Evolutionary conservation across 2,113 vertebrate genomes (phyloP).

Genomic region (Casuarius casuarius): DNA sequence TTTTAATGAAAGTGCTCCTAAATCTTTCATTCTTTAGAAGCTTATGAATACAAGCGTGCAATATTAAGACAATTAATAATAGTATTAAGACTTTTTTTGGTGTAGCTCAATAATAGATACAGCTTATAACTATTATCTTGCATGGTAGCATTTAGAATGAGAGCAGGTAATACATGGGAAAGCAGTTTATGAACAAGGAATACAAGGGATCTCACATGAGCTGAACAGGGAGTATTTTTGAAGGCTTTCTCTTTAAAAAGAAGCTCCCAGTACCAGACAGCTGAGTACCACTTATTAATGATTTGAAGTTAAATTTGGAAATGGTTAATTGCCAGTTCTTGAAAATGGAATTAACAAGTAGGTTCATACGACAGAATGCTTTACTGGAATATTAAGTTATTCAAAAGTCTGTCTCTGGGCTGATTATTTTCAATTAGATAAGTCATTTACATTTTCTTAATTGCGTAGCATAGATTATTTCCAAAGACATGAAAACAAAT

Average conservation of each 20-base stretch:
- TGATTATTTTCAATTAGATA: constrained; percentile 46
- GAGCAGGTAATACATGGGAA: neutral
- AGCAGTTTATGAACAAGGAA: neutral
- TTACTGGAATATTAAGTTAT: constrained; percentile 62
- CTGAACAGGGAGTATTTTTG: neutral
- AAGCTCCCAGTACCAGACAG: constrained; percentile 23
- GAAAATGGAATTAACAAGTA: constrained; percentile 52
- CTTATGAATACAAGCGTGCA: neutral
- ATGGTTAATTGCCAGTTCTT: constrained; percentile 62
- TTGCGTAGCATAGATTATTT: constrained; percentile 43
- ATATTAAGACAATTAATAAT: neutral
- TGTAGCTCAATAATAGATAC: neutral
- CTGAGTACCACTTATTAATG: constrained; percentile 63
- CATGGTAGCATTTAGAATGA: accelerated
- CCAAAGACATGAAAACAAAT: constrained; percentile 30
- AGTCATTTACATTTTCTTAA: constrained; percentile 62
- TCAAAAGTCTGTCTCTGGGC: constrained; percentile 44
- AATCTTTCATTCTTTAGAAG: neutral
- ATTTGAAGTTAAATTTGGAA: constrained; percentile 60
- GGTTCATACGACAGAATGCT: constrained; percentile 39
- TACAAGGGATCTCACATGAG: neutral
- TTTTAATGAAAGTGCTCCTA: neutral
- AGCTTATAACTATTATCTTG: accelerated
- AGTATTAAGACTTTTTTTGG: neutral
- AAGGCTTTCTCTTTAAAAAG: constrained; percentile 16